Percentiles rank a stretch among this genome's conserved stretches.
phyloP scores from a whole-genome alignment of 2,888 invertebrate genomes.

The Stenodera caucasica region DNA sequence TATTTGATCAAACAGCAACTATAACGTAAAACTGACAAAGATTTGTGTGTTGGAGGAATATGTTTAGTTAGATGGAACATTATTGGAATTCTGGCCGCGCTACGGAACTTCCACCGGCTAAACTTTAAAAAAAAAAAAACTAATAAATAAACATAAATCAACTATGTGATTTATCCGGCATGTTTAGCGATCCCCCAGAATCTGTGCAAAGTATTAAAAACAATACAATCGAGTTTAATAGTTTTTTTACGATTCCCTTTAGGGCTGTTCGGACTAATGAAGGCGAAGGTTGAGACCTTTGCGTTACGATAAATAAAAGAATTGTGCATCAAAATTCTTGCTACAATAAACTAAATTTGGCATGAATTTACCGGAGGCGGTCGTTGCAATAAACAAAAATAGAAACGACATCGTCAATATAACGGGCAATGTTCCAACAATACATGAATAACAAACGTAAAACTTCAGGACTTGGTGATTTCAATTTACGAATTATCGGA shows the following conservation, averaged over 20 bases:
- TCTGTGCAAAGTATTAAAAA: too few species aligned
- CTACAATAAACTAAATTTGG: not conserved
- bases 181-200: too few species aligned
- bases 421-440: conserved; percentile 32
- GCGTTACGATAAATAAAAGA: too few species aligned
- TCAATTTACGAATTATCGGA: conserved; percentile 29
- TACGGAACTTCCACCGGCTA: not conserved
- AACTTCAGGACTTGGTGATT: conserved; percentile 23
- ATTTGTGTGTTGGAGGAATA: conserved; percentile 27
- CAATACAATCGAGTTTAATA: not conserved
- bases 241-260: conserved; percentile 1
- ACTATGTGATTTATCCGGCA: too few species aligned
- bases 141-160: too few species aligned
- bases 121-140: too few species aligned
- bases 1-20: conserved; percentile 34
- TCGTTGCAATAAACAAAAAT: conserved; percentile 21
- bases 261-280: not conserved
- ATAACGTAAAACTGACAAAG: conserved; percentile 21
- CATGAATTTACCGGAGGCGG: not conserved
- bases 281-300: not conserved
- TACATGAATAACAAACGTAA: conserved; percentile 34
- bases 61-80: conserved; percentile 31
- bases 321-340: too few species aligned
- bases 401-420: conserved; percentile 23
- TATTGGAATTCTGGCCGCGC: conserved; percentile 30